A percentile compares a stretch with the other conserved stretches of the same genome.
phyloP scores from a whole-genome alignment of 2,113 vertebrate genomes.

The Dicrurus megarhynchus region DNA sequence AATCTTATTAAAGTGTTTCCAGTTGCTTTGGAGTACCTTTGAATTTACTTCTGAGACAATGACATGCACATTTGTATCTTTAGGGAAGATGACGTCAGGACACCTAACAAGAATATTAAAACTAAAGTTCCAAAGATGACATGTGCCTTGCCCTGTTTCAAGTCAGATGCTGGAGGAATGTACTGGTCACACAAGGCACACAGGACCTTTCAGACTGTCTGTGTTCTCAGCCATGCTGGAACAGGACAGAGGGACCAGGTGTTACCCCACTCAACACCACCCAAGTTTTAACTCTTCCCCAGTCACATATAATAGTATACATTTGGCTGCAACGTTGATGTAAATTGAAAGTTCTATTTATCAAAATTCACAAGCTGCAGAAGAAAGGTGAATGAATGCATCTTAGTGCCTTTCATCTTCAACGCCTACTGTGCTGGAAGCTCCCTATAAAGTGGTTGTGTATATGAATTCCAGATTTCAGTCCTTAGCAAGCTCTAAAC shows the following conservation, averaged over 20 bases:
- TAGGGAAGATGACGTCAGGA: neutral
- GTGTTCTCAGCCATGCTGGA: neutral
- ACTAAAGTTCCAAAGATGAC: neutral
- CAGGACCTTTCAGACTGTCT: neutral
- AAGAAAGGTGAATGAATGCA: neutral
- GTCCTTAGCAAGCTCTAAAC: neutral
- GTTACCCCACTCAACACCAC: neutral
- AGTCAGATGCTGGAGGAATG: neutral
- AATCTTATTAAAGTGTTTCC: neutral
- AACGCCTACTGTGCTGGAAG: neutral
- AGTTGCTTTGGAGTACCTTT: neutral
- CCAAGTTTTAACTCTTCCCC: neutral
- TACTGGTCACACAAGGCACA: neutral
- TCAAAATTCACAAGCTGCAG: neutral
- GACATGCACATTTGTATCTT: neutral
- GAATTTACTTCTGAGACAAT: neutral
- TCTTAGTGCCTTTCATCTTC: neutral
- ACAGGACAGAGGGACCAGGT: neutral
- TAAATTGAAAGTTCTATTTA: neutral
- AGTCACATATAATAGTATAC: neutral
- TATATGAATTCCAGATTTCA: conserved; percentile 9
- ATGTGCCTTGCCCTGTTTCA: neutral
- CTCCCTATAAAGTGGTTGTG: neutral
- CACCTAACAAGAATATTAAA: neutral
- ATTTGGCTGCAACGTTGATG: neutral